Percentiles rank a stretch among this genome's conserved stretches.
These are phyloP conservation scores for Danionella dracula DNA, from an alignment of 2,797 vertebrate species.

Conservation along the genomic window DNA sequence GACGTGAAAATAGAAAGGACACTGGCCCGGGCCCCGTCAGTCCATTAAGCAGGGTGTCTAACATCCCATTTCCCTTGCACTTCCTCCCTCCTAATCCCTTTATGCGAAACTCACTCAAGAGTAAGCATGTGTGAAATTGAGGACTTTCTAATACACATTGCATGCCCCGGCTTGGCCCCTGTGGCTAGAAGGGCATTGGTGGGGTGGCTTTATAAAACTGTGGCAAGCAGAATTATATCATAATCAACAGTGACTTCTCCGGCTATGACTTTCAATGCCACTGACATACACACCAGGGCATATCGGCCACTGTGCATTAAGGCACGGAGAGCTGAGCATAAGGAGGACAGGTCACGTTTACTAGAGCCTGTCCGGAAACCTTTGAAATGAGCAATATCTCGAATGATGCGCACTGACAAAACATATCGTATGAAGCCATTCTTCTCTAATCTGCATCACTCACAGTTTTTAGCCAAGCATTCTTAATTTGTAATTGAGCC, in stretches of 20 bases:
- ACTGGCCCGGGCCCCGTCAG: constrained; percentile 81
- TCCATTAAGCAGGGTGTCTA: constrained; percentile 91
- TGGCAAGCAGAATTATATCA: constrained; percentile 67
- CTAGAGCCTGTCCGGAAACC: constrained; percentile 2
- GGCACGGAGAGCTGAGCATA: constrained; percentile 12
- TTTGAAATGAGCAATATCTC: neutral
- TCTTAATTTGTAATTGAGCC: neutral
- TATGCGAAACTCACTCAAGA: constrained; percentile 92
- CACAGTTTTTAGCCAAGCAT: neutral
- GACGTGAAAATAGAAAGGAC: constrained; percentile 68
- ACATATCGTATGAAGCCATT: neutral
- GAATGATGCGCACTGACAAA: constrained; percentile 7
- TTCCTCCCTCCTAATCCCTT: constrained; percentile 92
- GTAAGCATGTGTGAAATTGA: constrained; percentile 99
- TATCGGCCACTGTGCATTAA: constrained; percentile 25
- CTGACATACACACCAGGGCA: constrained; percentile 40
- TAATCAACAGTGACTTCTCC: constrained; percentile 68
- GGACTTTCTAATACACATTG: constrained; percentile 85
- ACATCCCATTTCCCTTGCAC: constrained; percentile 82
- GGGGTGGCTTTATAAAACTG: constrained; percentile 68
- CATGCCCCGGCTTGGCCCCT: constrained; percentile 62
- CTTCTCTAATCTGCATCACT: constrained; percentile 9
- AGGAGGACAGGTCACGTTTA: neutral
- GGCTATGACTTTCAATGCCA: constrained; percentile 44
- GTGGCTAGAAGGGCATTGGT: constrained; percentile 62